Conservation (phyloP, 1,140 invertebrate genomes). For the Sarcophaga peregrina region DNA sequence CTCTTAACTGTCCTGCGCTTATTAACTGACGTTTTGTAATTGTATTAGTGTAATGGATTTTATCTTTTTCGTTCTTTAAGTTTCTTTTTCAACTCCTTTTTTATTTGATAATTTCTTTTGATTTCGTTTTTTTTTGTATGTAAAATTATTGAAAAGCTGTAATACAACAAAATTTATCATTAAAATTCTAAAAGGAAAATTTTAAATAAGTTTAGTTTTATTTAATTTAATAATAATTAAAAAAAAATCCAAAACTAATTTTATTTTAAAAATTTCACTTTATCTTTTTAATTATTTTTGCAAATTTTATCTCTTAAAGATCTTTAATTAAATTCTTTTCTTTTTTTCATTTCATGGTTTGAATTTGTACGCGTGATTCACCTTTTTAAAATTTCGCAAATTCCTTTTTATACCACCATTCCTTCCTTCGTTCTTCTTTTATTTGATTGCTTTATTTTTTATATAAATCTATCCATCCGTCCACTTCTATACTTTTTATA, state of each 20-base stretch:
- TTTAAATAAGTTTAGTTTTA: slow-evolving; percentile 10
- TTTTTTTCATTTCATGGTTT: neutral
- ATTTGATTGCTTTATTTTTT: neutral
- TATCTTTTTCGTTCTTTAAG: neutral
- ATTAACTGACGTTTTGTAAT: neutral
- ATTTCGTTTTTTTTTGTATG: neutral
- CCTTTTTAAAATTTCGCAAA: slow-evolving; percentile 33
- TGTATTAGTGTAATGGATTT: neutral
- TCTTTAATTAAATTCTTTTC: neutral
- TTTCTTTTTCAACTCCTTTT: slow-evolving; percentile 7
- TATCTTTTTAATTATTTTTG: neutral
- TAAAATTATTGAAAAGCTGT: neutral
- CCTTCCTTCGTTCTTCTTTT: neutral
- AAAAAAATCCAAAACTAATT: neutral
- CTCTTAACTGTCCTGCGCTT: slow-evolving; percentile 22
- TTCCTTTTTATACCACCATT: slow-evolving; percentile 7
- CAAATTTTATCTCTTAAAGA: neutral
- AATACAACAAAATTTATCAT: neutral
- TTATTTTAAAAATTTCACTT: neutral
- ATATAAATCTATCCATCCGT: neutral
- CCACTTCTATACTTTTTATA: too few species aligned
- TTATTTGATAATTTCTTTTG: neutral
- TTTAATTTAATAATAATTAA: neutral
- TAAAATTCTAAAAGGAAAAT: neutral
- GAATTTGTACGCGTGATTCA: slow-evolving; percentile 36